phyloP scores from a whole-genome alignment of 2,888 invertebrate genomes.

The Syritta pipiens region DNA sequence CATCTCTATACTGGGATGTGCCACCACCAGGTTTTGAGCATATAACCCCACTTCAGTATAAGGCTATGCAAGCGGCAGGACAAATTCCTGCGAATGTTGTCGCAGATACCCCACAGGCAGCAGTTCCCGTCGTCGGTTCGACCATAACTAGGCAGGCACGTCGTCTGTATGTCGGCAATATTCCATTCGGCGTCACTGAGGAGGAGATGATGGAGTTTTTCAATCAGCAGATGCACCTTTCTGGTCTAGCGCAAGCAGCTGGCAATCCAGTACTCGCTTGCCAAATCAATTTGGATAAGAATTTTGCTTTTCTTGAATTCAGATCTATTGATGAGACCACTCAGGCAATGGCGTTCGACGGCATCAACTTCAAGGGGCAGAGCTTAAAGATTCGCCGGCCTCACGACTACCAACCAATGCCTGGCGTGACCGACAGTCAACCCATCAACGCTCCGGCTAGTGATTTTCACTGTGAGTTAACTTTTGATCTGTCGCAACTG shows the following conservation, averaged over 20 bases:
- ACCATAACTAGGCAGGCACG: slow-evolving; percentile 97
- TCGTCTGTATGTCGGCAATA: slow-evolving; percentile 97
- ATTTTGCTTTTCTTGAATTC: slow-evolving; percentile 99
- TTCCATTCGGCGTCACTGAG: slow-evolving; percentile 98
- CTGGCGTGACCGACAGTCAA: slow-evolving; percentile 94
- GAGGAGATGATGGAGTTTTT: slow-evolving; percentile 99
- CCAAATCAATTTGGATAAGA: slow-evolving; percentile 99
- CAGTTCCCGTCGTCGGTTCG: slow-evolving; percentile 97
- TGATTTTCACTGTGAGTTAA: slow-evolving; percentile 74
- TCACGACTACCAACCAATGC: slow-evolving; percentile 99
- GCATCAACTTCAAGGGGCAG: slow-evolving; percentile 98
- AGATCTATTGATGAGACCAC: slow-evolving; percentile 98
- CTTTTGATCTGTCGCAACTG: not conserved
- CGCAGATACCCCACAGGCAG: slow-evolving; percentile 95
- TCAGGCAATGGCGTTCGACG: slow-evolving; percentile 99
- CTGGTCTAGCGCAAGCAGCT: slow-evolving; percentile 97
- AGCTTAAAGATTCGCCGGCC: slow-evolving; percentile 98
- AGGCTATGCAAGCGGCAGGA: slow-evolving; percentile 93
- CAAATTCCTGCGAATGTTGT: slow-evolving; percentile 97
- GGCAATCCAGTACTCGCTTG: slow-evolving; percentile 99
- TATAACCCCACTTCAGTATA: slow-evolving; percentile 96
- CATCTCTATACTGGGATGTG: slow-evolving; percentile 98
- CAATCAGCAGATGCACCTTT: slow-evolving; percentile 98
- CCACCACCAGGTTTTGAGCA: slow-evolving; percentile 99
- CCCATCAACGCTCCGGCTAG: slow-evolving; percentile 90